Conservation (phyloP, 2,888 invertebrate species). For the Fragum fragum region DNA sequence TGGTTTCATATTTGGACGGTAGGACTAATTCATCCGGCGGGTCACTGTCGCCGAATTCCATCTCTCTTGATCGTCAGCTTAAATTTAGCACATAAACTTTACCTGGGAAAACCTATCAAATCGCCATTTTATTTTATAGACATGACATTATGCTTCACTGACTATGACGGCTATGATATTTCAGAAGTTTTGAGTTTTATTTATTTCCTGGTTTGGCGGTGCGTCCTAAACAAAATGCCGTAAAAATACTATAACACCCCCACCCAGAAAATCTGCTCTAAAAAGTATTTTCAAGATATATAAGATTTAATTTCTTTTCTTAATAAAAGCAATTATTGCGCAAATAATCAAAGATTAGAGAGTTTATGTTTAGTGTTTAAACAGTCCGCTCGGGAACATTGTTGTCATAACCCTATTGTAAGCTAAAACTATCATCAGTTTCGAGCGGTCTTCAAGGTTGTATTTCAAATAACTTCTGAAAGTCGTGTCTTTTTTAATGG, state of each 20-base stretch:
- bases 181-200: neutral
- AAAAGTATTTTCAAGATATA: no score
- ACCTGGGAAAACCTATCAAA: neutral
- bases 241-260: neutral
- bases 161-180: neutral
- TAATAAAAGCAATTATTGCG: no score
- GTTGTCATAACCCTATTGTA: no score
- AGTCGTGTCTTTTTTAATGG: no score
- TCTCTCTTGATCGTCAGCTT: neutral
- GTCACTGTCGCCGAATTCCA: slow-evolving; percentile 10
- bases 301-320: no score
- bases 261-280: no score
- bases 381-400: no score
- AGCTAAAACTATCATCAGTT: no score
- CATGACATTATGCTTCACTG: neutral
- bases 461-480: no score
- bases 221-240: neutral
- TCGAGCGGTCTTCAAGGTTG: no score
- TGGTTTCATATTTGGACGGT: slow-evolving; percentile 54
- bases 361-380: no score
- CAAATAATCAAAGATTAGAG: no score
- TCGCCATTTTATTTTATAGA: neutral
- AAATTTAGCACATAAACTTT: neutral
- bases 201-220: neutral
- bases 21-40: slow-evolving; percentile 47